Evolutionary conservation across 2,888 invertebrate species (phyloP), one percentile per base, ranked within the genome.

Genomic region (Acrocyrtus sp.): DNA sequence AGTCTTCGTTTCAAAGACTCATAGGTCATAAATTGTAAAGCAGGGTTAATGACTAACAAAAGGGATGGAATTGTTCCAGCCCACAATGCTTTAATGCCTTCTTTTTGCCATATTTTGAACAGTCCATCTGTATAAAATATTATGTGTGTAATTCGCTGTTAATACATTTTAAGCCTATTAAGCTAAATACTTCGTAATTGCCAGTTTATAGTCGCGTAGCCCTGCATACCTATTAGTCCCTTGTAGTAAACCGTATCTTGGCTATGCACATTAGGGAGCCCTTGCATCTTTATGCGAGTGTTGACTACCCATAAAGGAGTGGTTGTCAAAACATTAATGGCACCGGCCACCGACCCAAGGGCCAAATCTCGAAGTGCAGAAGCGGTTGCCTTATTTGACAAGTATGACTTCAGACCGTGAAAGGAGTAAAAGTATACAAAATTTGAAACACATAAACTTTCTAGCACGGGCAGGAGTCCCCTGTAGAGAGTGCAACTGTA

Each of bases 351-450:
- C 78, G 91, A 88, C 21, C 93, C 95, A 77, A 93, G 86, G 67
- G 90, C 82, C 41, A 95, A 86, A 85, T 96, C 95, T 81, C 88
- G 90, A 12, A 90, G 79, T 1, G 93, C 91, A 48, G 88, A 88
- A 80, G 77, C 72, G 8, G 60, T 24, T 24, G 54, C 41, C 51
- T 54, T 67, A 45, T 61, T 50, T 1, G 74, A 41, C 51, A 77
- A 27, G 43, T 74, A 74, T 61, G 86, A 87, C 82, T 94, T 92
- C 45, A 96, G 86, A 19, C 92, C 92, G 85, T 95, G 95, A 84
- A 95, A 96, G 82, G 93, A 89, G 85, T 96, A 96, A 84, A 96
- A 96, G 84, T 96, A 96, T n/a, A 96, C 92, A 86, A 96, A 96
- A 85, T 95, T 95, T 54, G 95, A 95, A 75, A 92, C 89, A 80